Base-by-base conservation (phyloP, 2,888 invertebrate genomes). In the Notodonta ziczac region DNA sequence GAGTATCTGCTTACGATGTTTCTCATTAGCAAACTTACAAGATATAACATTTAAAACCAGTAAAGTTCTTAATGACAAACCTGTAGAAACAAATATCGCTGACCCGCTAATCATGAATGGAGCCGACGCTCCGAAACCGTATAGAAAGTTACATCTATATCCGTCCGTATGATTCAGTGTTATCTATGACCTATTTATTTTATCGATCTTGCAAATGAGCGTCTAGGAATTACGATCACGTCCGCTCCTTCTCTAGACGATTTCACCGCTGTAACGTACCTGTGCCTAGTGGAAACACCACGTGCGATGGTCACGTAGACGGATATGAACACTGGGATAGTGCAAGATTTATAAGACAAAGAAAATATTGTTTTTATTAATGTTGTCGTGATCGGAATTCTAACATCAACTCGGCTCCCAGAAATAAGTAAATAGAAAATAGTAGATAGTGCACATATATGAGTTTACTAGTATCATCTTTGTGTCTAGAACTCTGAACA, bases 171-270 rank as follows among this genome's bases (percentile, higher is more conserved):
- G 69, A 71, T 16, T 65, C 63, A 71, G 60, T 24, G 14, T 35
- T n/a, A 73, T 64, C 57, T 54, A 35, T 63, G 71, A 62, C 76
- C 74, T 66, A 74, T 67, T 65, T 71, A 63, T 56, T 56, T 42
- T 56, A 66, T 66, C 64, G 61, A 70, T 70, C 58, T 65, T 58
- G 46, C 59, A 61, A 72, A 68, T 72, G 67, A 69, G 57, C 56
- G 40, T 53, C 40, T 55, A 60, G 35, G 56, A 65, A 75, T 74
- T 59, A 62, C 55, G 59, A 65, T 66, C 76, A 75, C 76, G 74
- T 54, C 54, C 54, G 24, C 54, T n/a, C 16, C 5, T 42, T 2
- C 46, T 74, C 50, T 57, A 6, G 39, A 54, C 61, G 63, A 72
- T 74, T 75, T 76, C 74, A 68, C 74, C 57, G 56, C 50, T 59